A percentile compares a stretch with the other conserved stretches of the same genome.
Evolutionary conservation across 2,888 invertebrate genomes (phyloP).

Genomic region (Oxystoma pomonae): DNA sequence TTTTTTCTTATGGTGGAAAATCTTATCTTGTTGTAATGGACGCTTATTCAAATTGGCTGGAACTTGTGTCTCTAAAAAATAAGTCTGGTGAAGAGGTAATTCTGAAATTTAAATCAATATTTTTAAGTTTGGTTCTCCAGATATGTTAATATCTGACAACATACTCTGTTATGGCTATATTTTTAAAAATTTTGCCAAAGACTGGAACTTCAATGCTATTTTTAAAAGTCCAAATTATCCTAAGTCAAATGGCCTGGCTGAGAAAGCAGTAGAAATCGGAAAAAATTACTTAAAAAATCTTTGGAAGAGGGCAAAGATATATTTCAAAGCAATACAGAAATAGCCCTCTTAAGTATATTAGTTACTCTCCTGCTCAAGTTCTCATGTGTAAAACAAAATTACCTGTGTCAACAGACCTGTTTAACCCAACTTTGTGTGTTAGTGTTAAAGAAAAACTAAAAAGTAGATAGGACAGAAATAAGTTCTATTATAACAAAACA

Average conservation of each 20-base stretch:
- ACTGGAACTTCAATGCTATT: background rate
- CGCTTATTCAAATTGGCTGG: too few species aligned
- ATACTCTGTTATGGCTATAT: too few species aligned
- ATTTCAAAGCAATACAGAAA: background rate
- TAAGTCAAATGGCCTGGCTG: background rate
- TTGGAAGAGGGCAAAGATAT: constrained; percentile 1
- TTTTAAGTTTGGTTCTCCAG: background rate
- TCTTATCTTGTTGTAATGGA: too few species aligned
- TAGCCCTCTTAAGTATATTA: background rate
- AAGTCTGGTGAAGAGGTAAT: too few species aligned
- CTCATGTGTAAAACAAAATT: constrained; percentile 5
- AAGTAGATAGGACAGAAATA: background rate
- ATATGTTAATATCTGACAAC: too few species aligned
- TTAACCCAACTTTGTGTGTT: background rate
- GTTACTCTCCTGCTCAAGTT: background rate
- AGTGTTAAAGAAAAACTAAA: constrained; percentile 6
- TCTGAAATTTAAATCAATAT: too few species aligned
- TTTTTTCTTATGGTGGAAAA: too few species aligned
- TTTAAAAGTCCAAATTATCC: background rate
- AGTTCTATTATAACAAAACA: background rate
- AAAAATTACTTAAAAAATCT: background rate
- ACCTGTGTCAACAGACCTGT: constrained; percentile 1
- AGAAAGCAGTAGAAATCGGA: constrained; percentile 1
- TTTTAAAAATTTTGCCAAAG: background rate
- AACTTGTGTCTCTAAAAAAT: too few species aligned